Evolutionary conservation across 1,140 invertebrate species (phyloP), one percentile per base, ranked within the genome.

Genomic region (Neuroterus valhalla): DNA sequence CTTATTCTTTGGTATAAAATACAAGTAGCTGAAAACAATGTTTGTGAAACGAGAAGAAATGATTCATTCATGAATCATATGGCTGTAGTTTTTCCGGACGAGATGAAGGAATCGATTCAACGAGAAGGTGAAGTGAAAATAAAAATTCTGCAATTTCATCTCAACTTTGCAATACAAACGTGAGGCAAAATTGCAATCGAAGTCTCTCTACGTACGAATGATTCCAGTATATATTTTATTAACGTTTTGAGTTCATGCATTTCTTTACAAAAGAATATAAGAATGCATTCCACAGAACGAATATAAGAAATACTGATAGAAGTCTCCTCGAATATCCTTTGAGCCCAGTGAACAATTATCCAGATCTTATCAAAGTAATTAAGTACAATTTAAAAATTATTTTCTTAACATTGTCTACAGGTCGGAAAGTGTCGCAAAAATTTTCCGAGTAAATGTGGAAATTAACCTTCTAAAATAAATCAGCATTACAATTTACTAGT

Each of bases 41-140:
- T 70, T 71, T 46, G 76, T 15, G 72, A 79, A 31, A 87, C 86
- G 68, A 83, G 69, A 69, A 78, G 78, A 55, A 77, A 78, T 31
- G 70, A 79, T 31, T 87, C 84, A 1, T 87, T 87, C 67, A 85
- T 87, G 78, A 88, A 87, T 82, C 85, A 87, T 66, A 85, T 76
- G 5, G 86, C 84, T 23, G 77, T 88, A 69, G 52, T 87, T 26
- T 71, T 88, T 23, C 76, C 85, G 69, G 74, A 83, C 45, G 79
- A 84, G 44, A 68, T 85, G 0, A 71, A 76, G 71, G 70, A 78
- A 21, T 74, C 70, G 55, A 72, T 79, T 44, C 46, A 71, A 26
- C 66, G 78, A 78, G 68, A 73, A 55, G 69, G 81, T 6, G 72
- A 84, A 68, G 46, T 87, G 21, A 72, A 70, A 48, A 76, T 87